phyloP scores from a whole-genome alignment of 2,113 vertebrate species.

The Nyctibius bracteatus region DNA sequence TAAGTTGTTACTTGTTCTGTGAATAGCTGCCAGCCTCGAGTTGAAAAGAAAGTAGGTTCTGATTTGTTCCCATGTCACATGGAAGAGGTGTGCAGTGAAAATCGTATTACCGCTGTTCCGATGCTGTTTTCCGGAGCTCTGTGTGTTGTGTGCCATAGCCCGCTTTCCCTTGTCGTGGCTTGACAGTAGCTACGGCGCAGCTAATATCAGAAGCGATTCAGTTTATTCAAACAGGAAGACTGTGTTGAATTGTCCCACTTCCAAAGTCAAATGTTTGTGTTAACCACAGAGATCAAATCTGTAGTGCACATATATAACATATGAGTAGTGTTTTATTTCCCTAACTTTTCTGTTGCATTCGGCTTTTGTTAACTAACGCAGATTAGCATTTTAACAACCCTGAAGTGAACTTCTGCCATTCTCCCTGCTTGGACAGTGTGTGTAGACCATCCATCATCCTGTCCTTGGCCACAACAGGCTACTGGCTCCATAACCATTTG shows the following conservation, averaged over 20 bases:
- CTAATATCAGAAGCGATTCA: constrained; percentile 13
- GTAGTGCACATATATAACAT: not conserved
- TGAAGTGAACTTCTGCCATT: constrained; percentile 81
- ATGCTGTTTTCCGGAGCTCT: not conserved
- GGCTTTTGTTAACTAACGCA: constrained; percentile 75
- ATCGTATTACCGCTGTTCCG: not conserved
- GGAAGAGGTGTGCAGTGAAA: constrained; percentile 51
- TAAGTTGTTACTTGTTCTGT: constrained; percentile 55
- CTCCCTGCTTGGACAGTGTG: constrained; percentile 72
- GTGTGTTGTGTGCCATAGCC: not conserved
- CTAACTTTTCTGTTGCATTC: constrained; percentile 63
- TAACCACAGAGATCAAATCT: constrained; percentile 39
- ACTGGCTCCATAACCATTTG: constrained; percentile 76
- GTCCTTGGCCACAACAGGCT: constrained; percentile 83
- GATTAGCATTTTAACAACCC: constrained; percentile 87
- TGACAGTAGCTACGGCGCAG: not conserved
- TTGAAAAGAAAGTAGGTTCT: constrained; percentile 37
- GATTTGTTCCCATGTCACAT: constrained; percentile 55
- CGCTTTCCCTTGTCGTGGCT: not conserved
- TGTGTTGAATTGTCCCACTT: constrained; percentile 7
- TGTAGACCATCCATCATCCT: constrained; percentile 82
- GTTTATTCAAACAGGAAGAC: constrained; percentile 17
- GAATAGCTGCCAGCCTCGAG: constrained; percentile 63
- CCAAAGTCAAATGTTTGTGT: constrained; percentile 37
- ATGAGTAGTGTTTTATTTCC: constrained; percentile 52